phyloP scores from a whole-genome alignment of 2,888 invertebrate genomes.

The Phragmatobia fuliginosa region DNA sequence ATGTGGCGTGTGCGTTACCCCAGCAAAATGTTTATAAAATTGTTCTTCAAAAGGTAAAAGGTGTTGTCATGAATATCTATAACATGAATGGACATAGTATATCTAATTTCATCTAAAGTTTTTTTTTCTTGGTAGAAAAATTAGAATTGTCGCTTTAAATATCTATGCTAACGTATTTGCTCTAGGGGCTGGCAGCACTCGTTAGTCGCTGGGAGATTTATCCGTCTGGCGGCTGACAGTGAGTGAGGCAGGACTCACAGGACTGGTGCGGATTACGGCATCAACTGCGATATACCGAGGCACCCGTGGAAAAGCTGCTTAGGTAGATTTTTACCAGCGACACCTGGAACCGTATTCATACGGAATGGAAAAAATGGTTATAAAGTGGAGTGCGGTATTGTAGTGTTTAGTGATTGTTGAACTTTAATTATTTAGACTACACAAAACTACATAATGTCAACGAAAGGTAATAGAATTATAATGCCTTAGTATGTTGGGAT shows the following conservation, averaged over 20 bases:
- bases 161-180: not conserved
- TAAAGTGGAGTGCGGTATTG: not conserved
- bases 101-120: no score
- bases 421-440: not conserved
- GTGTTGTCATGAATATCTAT: no score
- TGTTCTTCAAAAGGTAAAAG: no score
- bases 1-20: no score
- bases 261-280: constrained; percentile 38
- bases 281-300: constrained; percentile 32
- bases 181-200: not conserved
- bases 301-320: constrained; percentile 6
- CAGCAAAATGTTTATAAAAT: no score
- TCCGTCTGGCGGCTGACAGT: constrained; percentile 65
- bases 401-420: not conserved
- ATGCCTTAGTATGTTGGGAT: not conserved
- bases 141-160: not conserved
- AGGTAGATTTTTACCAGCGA: not conserved
- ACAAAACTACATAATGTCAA: not conserved
- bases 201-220: constrained; percentile 57
- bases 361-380: no score
- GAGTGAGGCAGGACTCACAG: constrained; percentile 53
- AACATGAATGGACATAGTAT: no score
- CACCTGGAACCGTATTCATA: not conserved
- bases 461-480: no score
- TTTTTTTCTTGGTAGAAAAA: not conserved